phyloP scores from a whole-genome alignment of 2,888 invertebrate species.

The Euphydryas editha region DNA sequence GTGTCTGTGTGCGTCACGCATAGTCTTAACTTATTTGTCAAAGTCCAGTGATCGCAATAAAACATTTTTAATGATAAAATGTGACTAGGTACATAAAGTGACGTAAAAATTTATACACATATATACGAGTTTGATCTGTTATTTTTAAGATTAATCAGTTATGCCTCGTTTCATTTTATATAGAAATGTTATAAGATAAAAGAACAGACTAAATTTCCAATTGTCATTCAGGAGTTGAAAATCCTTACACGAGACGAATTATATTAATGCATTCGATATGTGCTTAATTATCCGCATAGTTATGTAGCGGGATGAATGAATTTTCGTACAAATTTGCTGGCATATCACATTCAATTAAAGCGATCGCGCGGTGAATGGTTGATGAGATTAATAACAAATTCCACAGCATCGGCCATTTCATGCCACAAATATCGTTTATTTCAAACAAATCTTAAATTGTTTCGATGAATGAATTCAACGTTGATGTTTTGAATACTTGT shows the following conservation, averaged over 20 bases:
- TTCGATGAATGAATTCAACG: constrained; percentile 27
- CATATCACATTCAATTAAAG: constrained; percentile 60
- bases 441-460: constrained; percentile 34
- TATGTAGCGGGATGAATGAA: constrained; percentile 26
- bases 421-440: constrained; percentile 35
- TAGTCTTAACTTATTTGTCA: too few species aligned
- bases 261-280: constrained; percentile 17
- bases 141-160: too few species aligned
- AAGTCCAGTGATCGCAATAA: too few species aligned
- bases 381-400: constrained; percentile 63
- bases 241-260: background rate
- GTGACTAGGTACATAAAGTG: too few species aligned
- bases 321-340: constrained; percentile 44
- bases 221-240: background rate
- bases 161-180: background rate
- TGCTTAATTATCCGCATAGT: constrained; percentile 21
- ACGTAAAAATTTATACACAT: too few species aligned
- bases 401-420: constrained; percentile 39
- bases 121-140: too few species aligned
- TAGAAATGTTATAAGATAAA: background rate
- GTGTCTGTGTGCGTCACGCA: too few species aligned
- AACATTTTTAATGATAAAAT: too few species aligned
- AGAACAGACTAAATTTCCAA: background rate
- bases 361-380: constrained; percentile 44
- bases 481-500: constrained; percentile 19